phyloP scores from a whole-genome alignment of 2,797 vertebrate species.

The Enoplosus armatus region DNA sequence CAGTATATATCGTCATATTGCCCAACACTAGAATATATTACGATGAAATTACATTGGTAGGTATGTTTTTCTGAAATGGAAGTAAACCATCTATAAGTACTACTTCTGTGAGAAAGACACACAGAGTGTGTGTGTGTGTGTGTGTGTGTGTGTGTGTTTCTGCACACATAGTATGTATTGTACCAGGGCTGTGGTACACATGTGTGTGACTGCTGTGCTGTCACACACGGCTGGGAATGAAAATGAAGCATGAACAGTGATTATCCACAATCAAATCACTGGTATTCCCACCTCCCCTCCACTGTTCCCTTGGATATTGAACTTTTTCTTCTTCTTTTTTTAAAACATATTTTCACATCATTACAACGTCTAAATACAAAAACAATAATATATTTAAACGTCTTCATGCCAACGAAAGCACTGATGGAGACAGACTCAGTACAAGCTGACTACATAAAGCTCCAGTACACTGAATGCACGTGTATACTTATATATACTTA shows the following conservation, averaged over 20 bases:
- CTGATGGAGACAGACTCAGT: neutral
- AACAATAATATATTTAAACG: neutral
- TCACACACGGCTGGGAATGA: constrained; percentile 61
- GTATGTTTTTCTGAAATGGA: neutral
- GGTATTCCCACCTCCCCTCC: constrained; percentile 6
- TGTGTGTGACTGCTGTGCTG: constrained; percentile 26
- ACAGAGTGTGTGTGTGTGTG: neutral
- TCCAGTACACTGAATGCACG: neutral
- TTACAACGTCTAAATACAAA: neutral
- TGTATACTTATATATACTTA: neutral
- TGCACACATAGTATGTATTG: neutral
- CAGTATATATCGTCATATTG: neutral
- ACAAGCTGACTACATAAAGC: neutral
- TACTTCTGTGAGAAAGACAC: neutral
- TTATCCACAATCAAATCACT: constrained; percentile 60
- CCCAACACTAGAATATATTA: too few relatives aligned
- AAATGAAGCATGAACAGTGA: constrained; percentile 66
- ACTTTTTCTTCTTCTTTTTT: constrained; percentile 1
- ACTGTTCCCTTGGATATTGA: neutral
- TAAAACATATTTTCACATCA: constrained; percentile 32
- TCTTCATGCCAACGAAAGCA: constrained; percentile 6
- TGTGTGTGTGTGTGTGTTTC: neutral
- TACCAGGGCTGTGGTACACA: constrained; percentile 3
- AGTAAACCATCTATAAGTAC: neutral
- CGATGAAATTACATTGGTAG: neutral